These are phyloP conservation scores for Xanthorhoe spadicearia DNA, from an alignment of 2,888 invertebrate species.

Conservation along the genomic window DNA sequence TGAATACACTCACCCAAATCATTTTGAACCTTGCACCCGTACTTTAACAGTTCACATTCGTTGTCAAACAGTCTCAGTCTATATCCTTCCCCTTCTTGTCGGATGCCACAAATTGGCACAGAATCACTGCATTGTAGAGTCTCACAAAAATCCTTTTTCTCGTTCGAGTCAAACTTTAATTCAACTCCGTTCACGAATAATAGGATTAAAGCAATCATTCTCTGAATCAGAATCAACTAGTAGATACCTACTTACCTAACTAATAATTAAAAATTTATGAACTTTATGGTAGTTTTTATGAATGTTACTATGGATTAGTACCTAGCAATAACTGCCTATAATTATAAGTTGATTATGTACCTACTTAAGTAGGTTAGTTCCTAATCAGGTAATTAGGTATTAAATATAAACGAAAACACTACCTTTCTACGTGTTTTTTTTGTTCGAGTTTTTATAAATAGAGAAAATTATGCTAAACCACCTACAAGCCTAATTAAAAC, in stretches of 20 bases:
- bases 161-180: conserved; percentile 26
- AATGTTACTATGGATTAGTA: too few species aligned
- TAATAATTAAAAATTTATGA: not conserved
- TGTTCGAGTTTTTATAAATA: too few species aligned
- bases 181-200: conserved; percentile 1
- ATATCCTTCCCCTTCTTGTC: conserved; percentile 51
- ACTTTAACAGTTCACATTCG: conserved; percentile 64
- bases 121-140: conserved; percentile 52
- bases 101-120: conserved; percentile 61
- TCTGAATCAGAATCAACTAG: not conserved
- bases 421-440: too few species aligned
- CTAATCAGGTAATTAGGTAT: too few species aligned
- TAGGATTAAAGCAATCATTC: conserved; percentile 18
- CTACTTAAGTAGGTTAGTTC: too few species aligned
- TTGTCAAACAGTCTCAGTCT: conserved; percentile 61
- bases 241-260: too few species aligned
- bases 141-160: conserved; percentile 57
- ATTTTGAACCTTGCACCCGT: conserved; percentile 60
- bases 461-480: too few species aligned
- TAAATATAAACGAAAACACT: too few species aligned
- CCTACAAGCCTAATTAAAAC: not conserved
- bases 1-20: conserved; percentile 49
- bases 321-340: too few species aligned
- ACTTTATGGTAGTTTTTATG: not conserved
- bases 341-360: too few species aligned